phyloP scores from a whole-genome alignment of 1,140 invertebrate species.

The Sinella curviseta region DNA sequence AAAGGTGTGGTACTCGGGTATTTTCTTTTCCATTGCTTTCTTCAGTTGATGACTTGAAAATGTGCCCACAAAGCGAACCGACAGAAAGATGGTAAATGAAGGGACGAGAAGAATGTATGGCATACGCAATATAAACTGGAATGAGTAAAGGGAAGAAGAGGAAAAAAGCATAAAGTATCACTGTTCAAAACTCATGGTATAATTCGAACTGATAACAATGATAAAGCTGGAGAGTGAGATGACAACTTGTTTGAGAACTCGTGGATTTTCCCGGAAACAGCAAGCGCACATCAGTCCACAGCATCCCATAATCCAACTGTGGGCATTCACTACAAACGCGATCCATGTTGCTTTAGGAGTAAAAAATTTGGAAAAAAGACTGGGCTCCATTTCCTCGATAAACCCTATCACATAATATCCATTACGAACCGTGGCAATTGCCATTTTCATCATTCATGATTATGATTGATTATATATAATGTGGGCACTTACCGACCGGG shows the following conservation, averaged over 20 bases:
- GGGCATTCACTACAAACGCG: background rate
- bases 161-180: background rate
- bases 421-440: no score
- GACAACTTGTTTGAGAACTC: background rate
- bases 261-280: background rate
- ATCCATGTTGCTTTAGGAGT: background rate
- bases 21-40: background rate
- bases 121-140: background rate
- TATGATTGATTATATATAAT: background rate
- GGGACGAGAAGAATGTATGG: background rate
- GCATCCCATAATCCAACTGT: background rate
- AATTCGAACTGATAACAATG: background rate
- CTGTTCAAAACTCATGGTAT: background rate
- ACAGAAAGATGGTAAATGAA: background rate
- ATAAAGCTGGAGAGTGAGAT: background rate
- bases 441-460: background rate
- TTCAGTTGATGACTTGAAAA: background rate
- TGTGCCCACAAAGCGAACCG: background rate
- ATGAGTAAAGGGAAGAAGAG: no score
- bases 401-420: no score
- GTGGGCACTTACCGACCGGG: background rate
- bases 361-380: background rate
- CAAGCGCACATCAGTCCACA: background rate
- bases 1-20: background rate
- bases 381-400: background rate